Conservation (phyloP, 2,888 invertebrate genomes). For the Embidobia sp. region DNA sequence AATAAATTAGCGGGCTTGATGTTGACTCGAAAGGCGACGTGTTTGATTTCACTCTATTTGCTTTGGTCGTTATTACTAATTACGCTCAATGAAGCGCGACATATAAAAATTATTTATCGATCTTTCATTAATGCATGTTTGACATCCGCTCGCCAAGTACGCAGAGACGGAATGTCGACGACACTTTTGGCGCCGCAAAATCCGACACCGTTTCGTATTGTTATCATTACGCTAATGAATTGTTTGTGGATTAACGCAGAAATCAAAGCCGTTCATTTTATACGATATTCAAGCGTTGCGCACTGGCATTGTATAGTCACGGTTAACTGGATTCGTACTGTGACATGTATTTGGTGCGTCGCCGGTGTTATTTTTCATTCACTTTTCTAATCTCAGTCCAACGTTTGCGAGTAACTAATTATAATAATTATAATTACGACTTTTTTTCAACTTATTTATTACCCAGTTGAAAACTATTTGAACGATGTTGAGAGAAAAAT, state of each 20-base stretch:
- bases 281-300: slow-evolving; percentile 40
- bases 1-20: too few species aligned
- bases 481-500: too few species aligned
- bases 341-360: too few species aligned
- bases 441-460: too few species aligned
- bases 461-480: too few species aligned
- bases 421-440: too few species aligned
- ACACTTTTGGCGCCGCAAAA: slow-evolving; percentile 2
- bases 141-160: background rate
- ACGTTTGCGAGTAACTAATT: too few species aligned
- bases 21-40: too few species aligned
- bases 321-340: too few species aligned
- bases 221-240: background rate
- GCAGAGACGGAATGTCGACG: background rate
- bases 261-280: background rate
- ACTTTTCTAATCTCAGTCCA: too few species aligned
- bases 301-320: too few species aligned
- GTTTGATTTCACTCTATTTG: slow-evolving; percentile 26
- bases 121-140: background rate
- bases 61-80: slow-evolving; percentile 14
- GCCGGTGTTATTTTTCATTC: too few species aligned
- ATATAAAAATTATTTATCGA: background rate
- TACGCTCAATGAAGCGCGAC: slow-evolving; percentile 11
- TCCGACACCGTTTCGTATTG: background rate
- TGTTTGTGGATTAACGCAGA: slow-evolving; percentile 10